Evolutionary conservation across 2,888 invertebrate species (phyloP).

Genomic region (Macrosoma leucophasiata): DNA sequence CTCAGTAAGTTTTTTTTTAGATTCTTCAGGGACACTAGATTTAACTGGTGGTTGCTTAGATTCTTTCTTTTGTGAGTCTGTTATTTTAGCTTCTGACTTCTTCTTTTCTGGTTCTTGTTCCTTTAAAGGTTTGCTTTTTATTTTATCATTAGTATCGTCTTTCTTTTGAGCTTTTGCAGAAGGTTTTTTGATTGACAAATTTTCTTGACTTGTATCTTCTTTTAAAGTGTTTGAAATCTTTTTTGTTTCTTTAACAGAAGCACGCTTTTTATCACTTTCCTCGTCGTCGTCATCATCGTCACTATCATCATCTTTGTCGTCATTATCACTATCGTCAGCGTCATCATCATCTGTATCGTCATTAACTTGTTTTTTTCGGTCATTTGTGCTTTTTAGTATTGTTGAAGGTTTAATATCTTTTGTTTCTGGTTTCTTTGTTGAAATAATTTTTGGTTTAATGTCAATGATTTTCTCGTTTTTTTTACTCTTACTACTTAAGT

Average conservation of each 20-base stretch:
- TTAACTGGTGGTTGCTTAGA: no score
- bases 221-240: slow-evolving; percentile 1
- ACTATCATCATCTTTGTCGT: slow-evolving; percentile 9
- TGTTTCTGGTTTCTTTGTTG: slow-evolving; percentile 1
- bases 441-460: slow-evolving; percentile 5
- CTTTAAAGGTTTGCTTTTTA: no score
- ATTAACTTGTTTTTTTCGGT: slow-evolving; percentile 18
- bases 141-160: slow-evolving; percentile 17
- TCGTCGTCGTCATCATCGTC: slow-evolving; percentile 15
- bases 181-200: slow-evolving; percentile 3
- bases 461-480: slow-evolving; percentile 7
- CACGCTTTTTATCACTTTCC: slow-evolving; percentile 24
- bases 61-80: no score
- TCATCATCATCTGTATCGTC: slow-evolving; percentile 19
- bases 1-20: no score
- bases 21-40: no score
- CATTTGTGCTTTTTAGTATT: slow-evolving; percentile 17
- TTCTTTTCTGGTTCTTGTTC: no score
- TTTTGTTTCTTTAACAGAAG: slow-evolving; percentile 30
- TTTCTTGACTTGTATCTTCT: slow-evolving; percentile 17
- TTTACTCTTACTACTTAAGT: slow-evolving; percentile 19
- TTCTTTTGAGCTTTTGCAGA: slow-evolving; percentile 4
- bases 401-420: slow-evolving; percentile 21
- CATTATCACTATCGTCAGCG: slow-evolving; percentile 21
- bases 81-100: no score